Percentiles rank a stretch among this genome's conserved stretches.
phyloP scores from a whole-genome alignment of 2,113 vertebrate genomes.

The Lanius ludovicianus region DNA sequence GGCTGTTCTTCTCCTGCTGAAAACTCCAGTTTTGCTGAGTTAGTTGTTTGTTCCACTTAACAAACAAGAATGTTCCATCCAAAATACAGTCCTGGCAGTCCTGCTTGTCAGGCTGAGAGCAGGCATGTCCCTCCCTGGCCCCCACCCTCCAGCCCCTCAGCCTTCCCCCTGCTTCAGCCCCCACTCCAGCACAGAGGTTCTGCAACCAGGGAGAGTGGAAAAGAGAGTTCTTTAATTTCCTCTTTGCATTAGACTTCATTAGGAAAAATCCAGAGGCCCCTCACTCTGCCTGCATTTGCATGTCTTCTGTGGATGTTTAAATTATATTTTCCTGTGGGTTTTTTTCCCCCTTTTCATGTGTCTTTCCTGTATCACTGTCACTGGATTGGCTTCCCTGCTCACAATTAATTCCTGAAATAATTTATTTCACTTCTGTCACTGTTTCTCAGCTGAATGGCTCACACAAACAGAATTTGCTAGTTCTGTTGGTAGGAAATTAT shows the following conservation, averaged over 20 bases:
- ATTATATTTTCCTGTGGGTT: background rate
- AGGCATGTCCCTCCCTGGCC: background rate
- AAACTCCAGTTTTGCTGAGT: background rate
- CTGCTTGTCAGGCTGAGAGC: background rate
- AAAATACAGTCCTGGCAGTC: background rate
- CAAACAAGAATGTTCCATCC: background rate
- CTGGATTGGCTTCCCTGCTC: background rate
- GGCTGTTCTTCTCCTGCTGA: background rate
- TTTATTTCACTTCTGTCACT: background rate
- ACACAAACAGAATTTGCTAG: background rate
- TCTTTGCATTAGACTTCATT: conserved; percentile 9
- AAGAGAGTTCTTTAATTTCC: conserved; percentile 51
- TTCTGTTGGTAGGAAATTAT: background rate
- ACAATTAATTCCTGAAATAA: background rate
- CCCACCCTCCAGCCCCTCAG: background rate
- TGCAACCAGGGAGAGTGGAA: background rate
- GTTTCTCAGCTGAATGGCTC: background rate
- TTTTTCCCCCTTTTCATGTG: background rate
- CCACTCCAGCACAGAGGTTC: background rate
- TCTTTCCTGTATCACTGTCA: background rate
- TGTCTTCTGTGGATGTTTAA: background rate
- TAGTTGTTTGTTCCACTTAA: background rate
- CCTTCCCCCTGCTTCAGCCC: background rate
- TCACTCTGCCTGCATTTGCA: background rate
- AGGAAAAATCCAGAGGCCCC: conserved; percentile 15